Conservation (phyloP, 2,888 invertebrate genomes). For the Cryptophagus acutangulus region DNA sequence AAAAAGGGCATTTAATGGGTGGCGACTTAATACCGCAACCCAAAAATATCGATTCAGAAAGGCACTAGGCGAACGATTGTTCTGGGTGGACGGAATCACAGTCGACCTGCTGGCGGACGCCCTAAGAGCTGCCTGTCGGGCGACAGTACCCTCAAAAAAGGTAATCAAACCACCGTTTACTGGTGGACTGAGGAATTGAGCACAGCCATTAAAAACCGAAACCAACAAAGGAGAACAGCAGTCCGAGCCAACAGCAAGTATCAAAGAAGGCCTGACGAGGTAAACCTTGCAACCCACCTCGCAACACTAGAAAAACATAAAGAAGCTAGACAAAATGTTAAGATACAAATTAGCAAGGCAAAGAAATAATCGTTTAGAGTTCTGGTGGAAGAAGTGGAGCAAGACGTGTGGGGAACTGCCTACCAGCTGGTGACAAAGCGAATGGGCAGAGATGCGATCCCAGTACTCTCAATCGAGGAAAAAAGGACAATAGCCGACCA, state of each 20-base stretch:
- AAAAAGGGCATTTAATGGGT: too few species aligned
- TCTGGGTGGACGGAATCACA: too few species aligned
- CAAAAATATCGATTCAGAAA: too few species aligned
- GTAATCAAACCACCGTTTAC: too few species aligned
- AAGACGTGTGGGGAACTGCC: conserved; percentile 12
- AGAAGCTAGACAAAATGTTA: conserved; percentile 3
- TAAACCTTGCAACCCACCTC: not conserved
- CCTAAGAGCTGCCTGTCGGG: too few species aligned
- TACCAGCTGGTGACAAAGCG: conserved; percentile 12
- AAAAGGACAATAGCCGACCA: conserved; percentile 2
- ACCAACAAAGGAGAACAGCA: too few species aligned
- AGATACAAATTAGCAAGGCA: not conserved
- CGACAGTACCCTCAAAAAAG: too few species aligned
- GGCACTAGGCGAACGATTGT: too few species aligned
- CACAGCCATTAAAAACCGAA: too few species aligned
- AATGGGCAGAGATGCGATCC: conserved; percentile 4
- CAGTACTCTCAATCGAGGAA: conserved; percentile 4
- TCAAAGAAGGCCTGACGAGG: not conserved
- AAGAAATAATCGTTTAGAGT: conserved; percentile 11
- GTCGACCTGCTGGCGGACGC: too few species aligned
- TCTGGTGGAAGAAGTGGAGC: conserved; percentile 13
- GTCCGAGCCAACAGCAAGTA: not conserved
- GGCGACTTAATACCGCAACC: too few species aligned
- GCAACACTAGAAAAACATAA: not conserved
- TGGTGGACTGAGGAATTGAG: too few species aligned